Conservation (phyloP, 2,888 invertebrate species). For the Erebia palarica region DNA sequence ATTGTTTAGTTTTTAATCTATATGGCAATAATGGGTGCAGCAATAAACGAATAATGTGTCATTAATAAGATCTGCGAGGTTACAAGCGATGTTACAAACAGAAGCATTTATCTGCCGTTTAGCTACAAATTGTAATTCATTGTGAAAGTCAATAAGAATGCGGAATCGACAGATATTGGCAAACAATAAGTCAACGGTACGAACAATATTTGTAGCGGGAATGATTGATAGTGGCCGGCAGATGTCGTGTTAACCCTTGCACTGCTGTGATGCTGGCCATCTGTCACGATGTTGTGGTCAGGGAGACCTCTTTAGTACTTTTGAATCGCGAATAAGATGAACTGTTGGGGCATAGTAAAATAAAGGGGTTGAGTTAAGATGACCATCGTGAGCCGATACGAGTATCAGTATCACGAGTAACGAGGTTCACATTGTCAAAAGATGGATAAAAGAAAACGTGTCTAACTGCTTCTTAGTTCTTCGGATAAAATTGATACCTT, state of each 20-base stretch:
- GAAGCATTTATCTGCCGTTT: not conserved
- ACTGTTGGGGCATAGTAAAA: not conserved
- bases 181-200: slow-evolving; percentile 69
- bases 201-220: slow-evolving; percentile 69
- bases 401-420: no score
- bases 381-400: no score
- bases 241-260: slow-evolving; percentile 75
- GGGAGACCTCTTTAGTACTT: slow-evolving; percentile 37
- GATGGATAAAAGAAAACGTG: no score
- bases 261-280: slow-evolving; percentile 55
- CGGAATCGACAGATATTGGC: slow-evolving; percentile 58
- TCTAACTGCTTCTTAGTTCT: no score
- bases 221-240: slow-evolving; percentile 77
- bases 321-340: not conserved
- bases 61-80: not conserved
- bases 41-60: not conserved
- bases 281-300: slow-evolving; percentile 66
- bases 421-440: no score
- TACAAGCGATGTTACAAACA: not conserved
- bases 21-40: no score
- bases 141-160: slow-evolving; percentile 29
- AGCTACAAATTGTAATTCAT: slow-evolving; percentile 11
- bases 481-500: no score
- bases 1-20: no score
- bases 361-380: not conserved